A percentile compares a stretch with the other conserved stretches of the same genome.
Evolutionary conservation across 2,113 vertebrate genomes (phyloP).

Genomic region (Eulemur macaco): DNA sequence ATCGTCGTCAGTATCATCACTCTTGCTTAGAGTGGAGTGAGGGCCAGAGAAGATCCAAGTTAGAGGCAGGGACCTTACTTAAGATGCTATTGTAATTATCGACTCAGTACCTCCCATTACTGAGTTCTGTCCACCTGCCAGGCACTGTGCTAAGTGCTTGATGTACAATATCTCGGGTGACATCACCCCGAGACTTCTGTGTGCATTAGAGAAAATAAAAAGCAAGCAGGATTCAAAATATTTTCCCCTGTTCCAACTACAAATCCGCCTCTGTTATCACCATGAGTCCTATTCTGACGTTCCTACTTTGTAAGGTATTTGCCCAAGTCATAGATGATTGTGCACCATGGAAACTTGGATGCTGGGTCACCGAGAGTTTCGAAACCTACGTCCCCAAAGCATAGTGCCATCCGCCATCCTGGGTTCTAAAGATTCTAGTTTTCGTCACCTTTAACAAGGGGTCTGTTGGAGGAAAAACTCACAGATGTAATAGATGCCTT

Average conservation of each 20-base stretch:
- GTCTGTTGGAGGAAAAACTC: not conserved
- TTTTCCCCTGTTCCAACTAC: not conserved
- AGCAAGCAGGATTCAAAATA: not conserved
- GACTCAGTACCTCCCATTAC: not conserved
- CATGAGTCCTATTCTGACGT: no score
- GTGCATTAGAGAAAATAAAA: not conserved
- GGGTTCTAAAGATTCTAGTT: not conserved
- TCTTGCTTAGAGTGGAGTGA: not conserved
- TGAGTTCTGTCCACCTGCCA: not conserved
- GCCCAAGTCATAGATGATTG: not conserved
- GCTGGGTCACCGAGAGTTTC: not conserved
- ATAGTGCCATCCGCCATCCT: not conserved
- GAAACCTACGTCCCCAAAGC: no score
- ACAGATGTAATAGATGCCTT: accelerated
- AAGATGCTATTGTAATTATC: not conserved
- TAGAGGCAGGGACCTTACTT: not conserved
- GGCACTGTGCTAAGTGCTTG: not conserved
- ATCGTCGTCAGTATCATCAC: not conserved
- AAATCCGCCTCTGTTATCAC: not conserved
- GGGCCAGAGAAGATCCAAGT: not conserved
- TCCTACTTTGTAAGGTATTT: not conserved
- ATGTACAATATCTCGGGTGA: not conserved
- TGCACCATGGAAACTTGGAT: not conserved
- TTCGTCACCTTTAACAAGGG: not conserved
- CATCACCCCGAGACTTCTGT: not conserved